Base-by-base conservation (phyloP, 2,888 invertebrate genomes). In the Nomada hirtipes region DNA sequence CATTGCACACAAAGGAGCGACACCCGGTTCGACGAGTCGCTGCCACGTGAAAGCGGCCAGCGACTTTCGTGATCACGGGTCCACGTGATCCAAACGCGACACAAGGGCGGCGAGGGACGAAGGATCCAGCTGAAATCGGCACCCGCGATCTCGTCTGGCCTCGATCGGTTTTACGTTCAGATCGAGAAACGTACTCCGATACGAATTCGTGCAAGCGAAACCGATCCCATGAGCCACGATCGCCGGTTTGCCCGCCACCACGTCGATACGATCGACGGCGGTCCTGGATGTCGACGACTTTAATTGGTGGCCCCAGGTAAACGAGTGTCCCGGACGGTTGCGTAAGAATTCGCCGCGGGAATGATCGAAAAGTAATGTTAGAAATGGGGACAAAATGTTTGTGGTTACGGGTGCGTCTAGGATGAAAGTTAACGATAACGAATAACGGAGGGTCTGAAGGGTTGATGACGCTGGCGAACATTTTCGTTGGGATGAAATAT, bases 1-100 rank as follows among this genome's bases (percentile, higher is more conserved):
- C 7, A n/a, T 10, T 47, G 47, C 23, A 50, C 42, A 63, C 29
- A 42, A 57, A 47, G 26, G 57, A 52, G 44, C 15, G 60, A 81
- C 79, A 84, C 72, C 88, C 82, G 90, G 90, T 90, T 84, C 75
- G 86, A 89, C 90, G 84, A 85, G 84, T 86, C 79, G 83, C 77
- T 15, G 55, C 64, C 88, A 89, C 89, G 90, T 89, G 90, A 91
- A 91, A 91, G 90, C 91, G 79, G 86, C 83, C 85, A 86, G 76
- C 85, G 86, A 85, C 84, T 88, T 88, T 88, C 88, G 85, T 88
- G 88, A 88, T 88, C 86, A 80, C 73, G 82, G 50, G 61, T 61
- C 84, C 88, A 86, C 83, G 88, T 86, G 87, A 88, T 88, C 84
- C 61, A 57, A 52, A 36, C 85, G 76, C 68, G 57, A 72, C 79